Percentiles rank a stretch among this genome's conserved stretches.
Evolutionary conservation across 2,113 vertebrate species (phyloP).

Genomic region (Sinocyclocheilus anshuiensis): DNA sequence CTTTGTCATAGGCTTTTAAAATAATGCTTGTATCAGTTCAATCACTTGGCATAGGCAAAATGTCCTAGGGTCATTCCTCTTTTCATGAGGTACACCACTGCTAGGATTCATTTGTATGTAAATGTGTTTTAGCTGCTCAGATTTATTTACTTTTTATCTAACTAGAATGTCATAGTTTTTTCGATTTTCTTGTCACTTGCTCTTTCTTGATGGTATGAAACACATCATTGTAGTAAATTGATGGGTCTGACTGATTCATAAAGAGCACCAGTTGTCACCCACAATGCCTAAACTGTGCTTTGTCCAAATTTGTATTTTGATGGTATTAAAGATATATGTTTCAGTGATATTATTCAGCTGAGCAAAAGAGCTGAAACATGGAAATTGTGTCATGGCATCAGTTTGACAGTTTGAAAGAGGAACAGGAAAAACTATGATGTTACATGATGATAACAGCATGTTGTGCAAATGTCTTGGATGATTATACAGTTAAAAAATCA

Average conservation of each 20-base stretch:
- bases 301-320: neutral
- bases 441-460: neutral
- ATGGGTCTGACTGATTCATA: neutral
- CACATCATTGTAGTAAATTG: neutral
- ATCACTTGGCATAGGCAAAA: neutral
- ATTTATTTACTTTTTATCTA: neutral
- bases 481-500: neutral
- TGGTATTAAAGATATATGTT: neutral
- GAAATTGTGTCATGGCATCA: neutral
- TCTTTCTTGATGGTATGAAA: neutral
- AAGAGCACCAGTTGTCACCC: neutral
- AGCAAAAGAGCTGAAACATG: neutral
- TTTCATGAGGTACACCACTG: neutral
- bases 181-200: neutral
- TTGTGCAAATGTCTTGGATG: neutral
- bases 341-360: neutral
- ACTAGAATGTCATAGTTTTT: neutral
- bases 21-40: slow-evolving; percentile 32
- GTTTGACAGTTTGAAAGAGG: neutral
- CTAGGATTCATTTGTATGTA: neutral
- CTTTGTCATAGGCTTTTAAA: slow-evolving; percentile 6
- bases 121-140: neutral
- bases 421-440: neutral
- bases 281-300: neutral
- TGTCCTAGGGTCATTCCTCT: neutral